Evolutionary conservation across 2,888 invertebrate species (phyloP), one percentile per base, ranked within the genome.

Genomic region (Chirona hameri): DNA sequence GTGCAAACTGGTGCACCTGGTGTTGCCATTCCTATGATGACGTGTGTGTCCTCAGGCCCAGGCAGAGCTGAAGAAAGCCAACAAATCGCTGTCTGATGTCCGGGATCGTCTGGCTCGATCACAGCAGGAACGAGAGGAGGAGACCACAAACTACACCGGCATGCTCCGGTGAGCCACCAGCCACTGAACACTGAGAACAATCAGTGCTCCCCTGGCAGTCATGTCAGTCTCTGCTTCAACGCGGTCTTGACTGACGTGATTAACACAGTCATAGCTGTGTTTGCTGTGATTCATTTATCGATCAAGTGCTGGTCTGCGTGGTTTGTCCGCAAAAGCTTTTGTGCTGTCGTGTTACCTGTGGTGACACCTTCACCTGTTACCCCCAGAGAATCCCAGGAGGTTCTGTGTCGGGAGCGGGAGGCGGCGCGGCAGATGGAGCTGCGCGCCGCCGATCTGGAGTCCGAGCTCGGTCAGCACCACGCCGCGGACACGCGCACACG

Each of bases 331-430:
- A 7, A 39, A 2, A 39, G 7, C 39, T 39, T 39, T 39, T 39
- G 39, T 39, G 39, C 39, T 39, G 39, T 39, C 7, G 39, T 39
- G n/a, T n/a, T n/a, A n/a, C n/a, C n/a, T n/a, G n/a, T 39, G 2
- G 39, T n/a, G n/a, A n/a, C 60, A 60, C 60, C 60, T 60, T 3
- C 24, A 24, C n/a, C 60, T n/a, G 39, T 39, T 3, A 60, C 60
- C 21, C 21, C 10, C 72, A 76, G 76, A 24, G 76, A 76, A 21
- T 21, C 76, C 7, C 76, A 76, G 76, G 76, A 39, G 21, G 21
- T 76, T 39, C 39, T 76, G 18, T 76, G 76, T 24, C 39, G 76
- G 76, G 76, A 76, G 76, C 76, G 76, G 24, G 76, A 76, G 21
- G 10, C 46, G 24, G 76, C 24, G 5, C 0, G 21, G 5, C 76